Evolutionary conservation across 2,888 invertebrate species (phyloP), one percentile per base, ranked within the genome.

Genomic region (Limnephilus auricula): DNA sequence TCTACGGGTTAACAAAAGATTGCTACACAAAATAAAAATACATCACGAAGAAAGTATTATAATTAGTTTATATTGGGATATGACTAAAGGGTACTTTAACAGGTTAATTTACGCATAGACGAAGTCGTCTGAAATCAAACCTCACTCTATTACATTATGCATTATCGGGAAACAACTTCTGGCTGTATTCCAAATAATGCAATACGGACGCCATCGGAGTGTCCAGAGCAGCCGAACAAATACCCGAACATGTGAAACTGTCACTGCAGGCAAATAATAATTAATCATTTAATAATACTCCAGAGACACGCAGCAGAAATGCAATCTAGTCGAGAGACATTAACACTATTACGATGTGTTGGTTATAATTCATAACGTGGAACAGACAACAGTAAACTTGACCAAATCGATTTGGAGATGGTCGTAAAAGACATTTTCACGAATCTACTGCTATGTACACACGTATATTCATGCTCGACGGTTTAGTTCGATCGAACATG

Each of bases 121-220:
- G 25, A 25, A 65, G 25, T 6, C 65, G 65, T 65, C 65, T 65
- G 65, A 25, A 65, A 65, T 65, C 2, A 65, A 65, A 65, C 65
- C 65, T n/a, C n/a, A 65, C n/a, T 50, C 50, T 65, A 9, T 65
- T 65, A 65, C 65, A n/a, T 25, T 9, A 65, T 65, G 65, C 25
- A 65, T n/a, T 25, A 65, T n/a, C 9, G 65, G 25, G 65, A 85
- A 85, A 40, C 37, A 45, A 45, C n/a, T 40, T 45, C 85, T 85
- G 85, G 85, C 34, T 30, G n/a, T 45, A 45, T 85, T 85, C 85
- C 85, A 85, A 85, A 30, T 84, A 82, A 82, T 37, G 85, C 85
- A 85, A 85, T 85, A 40, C 40, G 37, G 12, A 37, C 84, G 84
- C 40, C 34, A 34, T 37, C 32, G 85, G n/a, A 85, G 40, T 85